Base-by-base conservation (phyloP, 2,797 vertebrate genomes). In the Anas bahamensis region DNA sequence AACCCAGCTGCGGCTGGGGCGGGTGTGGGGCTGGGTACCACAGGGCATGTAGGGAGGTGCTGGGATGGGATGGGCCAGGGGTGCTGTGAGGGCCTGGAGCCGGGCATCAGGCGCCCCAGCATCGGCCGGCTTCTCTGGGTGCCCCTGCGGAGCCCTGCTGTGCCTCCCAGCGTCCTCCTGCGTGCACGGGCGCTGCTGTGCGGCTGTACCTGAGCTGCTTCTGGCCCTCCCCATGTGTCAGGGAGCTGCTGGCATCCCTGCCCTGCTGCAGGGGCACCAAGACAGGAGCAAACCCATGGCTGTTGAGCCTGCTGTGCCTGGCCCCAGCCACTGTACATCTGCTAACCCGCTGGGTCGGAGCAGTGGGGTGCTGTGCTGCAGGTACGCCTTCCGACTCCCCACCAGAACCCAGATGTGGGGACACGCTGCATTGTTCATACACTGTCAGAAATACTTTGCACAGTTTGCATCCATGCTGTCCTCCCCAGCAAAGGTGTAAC, bases 341-440 rank as follows among this genome's bases (percentile, higher is more conserved):
- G 26, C 50, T 9, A 52, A 10, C 23, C 48, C 23, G 23, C 48
- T 28, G 50, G 50, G 26, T 52, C 26, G 15, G 26, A 28, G 26
- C 6, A 16, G 15, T 28, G 37, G 60, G 66, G 31, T 18, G 46
- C 13, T 19, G 6, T 31, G 28, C 19, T 9, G 39, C 50, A 31
- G 50, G 50, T 37, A 21, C 9, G 5, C n/a, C 22, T 24, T 26
- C 69, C 17, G 31, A 59, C 10, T 70, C 50, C 18, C 35, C 13
- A 17, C 60, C 3, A 6, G 29, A 59, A 31, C 60, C 26, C 42
- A 8, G 41, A 2, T 17, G 10, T 26, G 33, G 39, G 33, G 68
- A 19, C 10, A 5, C 0, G 4, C 10, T 0, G 0, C 0, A 2
- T 61, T 64, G 33, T 65, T 66, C 1, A 0, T 42, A 4, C 0